Conservation (phyloP, 2,888 invertebrate genomes). For the Dynastes hyllus region DNA sequence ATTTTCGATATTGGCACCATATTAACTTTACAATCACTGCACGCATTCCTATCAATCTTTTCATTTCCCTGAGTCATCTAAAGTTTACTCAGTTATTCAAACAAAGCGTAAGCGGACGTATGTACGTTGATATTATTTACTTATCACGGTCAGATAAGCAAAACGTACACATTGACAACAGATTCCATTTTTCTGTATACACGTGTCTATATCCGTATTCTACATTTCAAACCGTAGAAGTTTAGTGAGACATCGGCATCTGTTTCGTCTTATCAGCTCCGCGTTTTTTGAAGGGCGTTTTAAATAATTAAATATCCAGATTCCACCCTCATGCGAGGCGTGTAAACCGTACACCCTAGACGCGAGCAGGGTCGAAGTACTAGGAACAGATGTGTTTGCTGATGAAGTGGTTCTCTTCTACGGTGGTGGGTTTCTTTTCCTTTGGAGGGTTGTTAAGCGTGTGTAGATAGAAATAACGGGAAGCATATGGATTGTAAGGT, state of each 20-base stretch:
- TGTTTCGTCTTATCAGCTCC: slow-evolving; percentile 20
- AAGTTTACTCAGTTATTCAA: too few relatives aligned
- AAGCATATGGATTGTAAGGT: too few relatives aligned
- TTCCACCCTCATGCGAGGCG: slow-evolving; percentile 24
- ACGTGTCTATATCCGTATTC: not conserved
- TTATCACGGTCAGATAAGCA: not conserved
- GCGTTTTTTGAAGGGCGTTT: slow-evolving; percentile 18
- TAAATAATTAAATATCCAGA: slow-evolving; percentile 30
- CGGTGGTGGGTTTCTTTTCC: not conserved
- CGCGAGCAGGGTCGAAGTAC: not conserved
- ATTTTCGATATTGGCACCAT: too few relatives aligned
- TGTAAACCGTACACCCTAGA: not conserved
- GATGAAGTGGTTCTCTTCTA: slow-evolving; percentile 16
- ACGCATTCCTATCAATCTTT: too few relatives aligned
- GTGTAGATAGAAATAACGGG: too few relatives aligned
- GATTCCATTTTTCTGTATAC: not conserved
- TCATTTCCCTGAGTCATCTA: too few relatives aligned
- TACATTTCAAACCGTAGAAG: not conserved
- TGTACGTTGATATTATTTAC: not conserved
- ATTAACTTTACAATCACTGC: too few relatives aligned
- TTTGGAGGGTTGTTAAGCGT: not conserved
- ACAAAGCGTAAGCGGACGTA: not conserved
- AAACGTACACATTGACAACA: not conserved
- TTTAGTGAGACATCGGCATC: slow-evolving; percentile 12
- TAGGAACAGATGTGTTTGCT: slow-evolving; percentile 11